Evolutionary conservation across 1,140 invertebrate species (phyloP).

Genomic region (Physella acuta): DNA sequence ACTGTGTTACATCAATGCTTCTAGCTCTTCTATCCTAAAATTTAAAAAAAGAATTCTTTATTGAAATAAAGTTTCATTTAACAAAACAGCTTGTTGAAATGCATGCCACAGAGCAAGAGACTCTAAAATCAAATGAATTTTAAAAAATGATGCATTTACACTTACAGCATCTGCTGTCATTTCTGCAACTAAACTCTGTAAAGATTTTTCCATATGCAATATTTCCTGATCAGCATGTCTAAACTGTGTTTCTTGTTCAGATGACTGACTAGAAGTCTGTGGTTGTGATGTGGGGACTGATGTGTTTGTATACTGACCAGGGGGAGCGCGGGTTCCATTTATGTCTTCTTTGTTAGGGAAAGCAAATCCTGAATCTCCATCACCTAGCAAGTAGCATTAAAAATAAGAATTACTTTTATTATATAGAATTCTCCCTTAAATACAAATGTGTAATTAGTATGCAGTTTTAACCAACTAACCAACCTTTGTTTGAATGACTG

Average conservation of each 20-base stretch:
- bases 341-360: conserved; percentile 10
- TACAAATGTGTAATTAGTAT: too few species aligned
- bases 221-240: not conserved
- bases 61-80: too few species aligned
- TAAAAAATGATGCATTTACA: not conserved
- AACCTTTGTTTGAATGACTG: conserved; percentile 17
- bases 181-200: conserved; percentile 17
- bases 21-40: not conserved
- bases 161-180: conserved; percentile 8
- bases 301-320: conserved; percentile 12
- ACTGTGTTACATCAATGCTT: not conserved
- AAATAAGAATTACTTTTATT: too few species aligned
- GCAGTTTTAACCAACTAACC: not conserved
- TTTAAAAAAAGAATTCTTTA: too few species aligned
- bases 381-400: too few species aligned
- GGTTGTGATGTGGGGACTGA: not conserved
- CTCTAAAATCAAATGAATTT: not conserved
- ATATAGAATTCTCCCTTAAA: too few species aligned
- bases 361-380: conserved; percentile 21
- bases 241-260: not conserved
- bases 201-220: conserved; percentile 20
- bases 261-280: not conserved
- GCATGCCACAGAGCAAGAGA: not conserved
- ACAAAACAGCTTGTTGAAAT: too few species aligned
- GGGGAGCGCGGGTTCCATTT: conserved; percentile 2